Evolutionary conservation across 2,113 vertebrate species (phyloP), one percentile per base, ranked within the genome.

Genomic region (Himantopus leucocephalus): DNA sequence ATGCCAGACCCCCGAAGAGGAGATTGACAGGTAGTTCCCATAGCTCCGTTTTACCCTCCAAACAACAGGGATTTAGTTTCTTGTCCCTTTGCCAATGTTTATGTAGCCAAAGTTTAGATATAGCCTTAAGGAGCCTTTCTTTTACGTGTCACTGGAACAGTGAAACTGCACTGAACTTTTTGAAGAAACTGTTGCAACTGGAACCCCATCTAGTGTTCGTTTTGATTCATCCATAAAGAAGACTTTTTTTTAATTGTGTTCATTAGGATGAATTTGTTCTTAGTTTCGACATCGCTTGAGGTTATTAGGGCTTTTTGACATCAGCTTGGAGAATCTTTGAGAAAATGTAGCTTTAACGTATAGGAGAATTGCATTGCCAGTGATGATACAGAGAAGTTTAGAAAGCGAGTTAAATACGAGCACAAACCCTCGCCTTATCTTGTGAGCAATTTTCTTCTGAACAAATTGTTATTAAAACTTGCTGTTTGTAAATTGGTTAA

Each of bases 171-270:
- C 97, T 98, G 96, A 97, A 98, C 97, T 98, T 98, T 98, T 98
- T 94, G 97, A 98, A 98, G 97, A 98, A 98, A 98, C 97, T 98
- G 98, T 98, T 98, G 98, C 98, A 98, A 98, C 98, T 98, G 98
- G 98, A 98, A 98, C 98, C 98, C 99, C 99, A 99, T 99, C 99
- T 99, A 99, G 99, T 98, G 99, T 99, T 99, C 98, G 93, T 97
- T 99, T 97, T 98, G 98, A 98, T 98, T 98, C 96, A 93, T 97
- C 98, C 96, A 88, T 81, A 95, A 91, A 96, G 98, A 94, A 95
- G 96, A 96, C 77, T 72, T 94, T 22, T 85, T 45, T 62, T 62
- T 62, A 96, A 85, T 96, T 95, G 79, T 92, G 79, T 82, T 75
- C 83, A 32, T 92, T 90, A 89, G 88, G 58, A 52, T 78, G 86